Base-by-base conservation (phyloP, 2,888 invertebrate species). In the Poecilus cupreus region DNA sequence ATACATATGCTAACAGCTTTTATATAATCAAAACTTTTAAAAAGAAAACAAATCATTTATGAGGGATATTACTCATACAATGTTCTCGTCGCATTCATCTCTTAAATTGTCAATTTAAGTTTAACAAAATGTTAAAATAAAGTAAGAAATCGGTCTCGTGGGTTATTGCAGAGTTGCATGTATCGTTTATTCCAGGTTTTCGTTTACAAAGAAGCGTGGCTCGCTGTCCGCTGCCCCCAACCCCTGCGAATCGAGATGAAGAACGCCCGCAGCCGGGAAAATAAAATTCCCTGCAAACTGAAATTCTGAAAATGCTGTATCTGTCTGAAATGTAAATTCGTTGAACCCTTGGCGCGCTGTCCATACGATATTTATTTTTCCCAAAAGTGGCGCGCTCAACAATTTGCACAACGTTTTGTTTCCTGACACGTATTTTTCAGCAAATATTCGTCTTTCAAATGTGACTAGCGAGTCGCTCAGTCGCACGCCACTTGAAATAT, bases 251-350 rank as follows among this genome's bases (percentile, higher is more conserved):
- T n/a, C n/a, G n/a, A 68, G 37, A 37, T 6, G 18, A 37, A 37
- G 37, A 68, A 49, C 18, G 18, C 74, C 51, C 13, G 11, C 74
- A 74, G 49, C 26, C 24, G 16, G n/a, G 51, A 74, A 74, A 49
- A 74, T 51, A 24, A 16, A 46, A 74, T 74, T 51, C 49, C 20
- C 16, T 51, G 24, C 22, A 32, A 46, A 51, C 51, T 49, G 74
- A 49, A 51, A 74, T 72, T 13, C 72, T 18, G 49, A 49, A 72
- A 43, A 43, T 49, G 43, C 46, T 49, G 22, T 43, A 43, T 46
- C 72, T 13, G 49, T 49, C 49, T 18, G 46, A 74, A 74, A 51
- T 74, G 74, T 49, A 51, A 74, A 74, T 74, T 74, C 32, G 43
- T 46, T 72, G 39, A 22, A 72, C 46, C 60, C 60, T 60, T 24